Base-by-base conservation (phyloP, 2,888 invertebrate genomes). In the Trissonchulus latispiculum region DNA sequence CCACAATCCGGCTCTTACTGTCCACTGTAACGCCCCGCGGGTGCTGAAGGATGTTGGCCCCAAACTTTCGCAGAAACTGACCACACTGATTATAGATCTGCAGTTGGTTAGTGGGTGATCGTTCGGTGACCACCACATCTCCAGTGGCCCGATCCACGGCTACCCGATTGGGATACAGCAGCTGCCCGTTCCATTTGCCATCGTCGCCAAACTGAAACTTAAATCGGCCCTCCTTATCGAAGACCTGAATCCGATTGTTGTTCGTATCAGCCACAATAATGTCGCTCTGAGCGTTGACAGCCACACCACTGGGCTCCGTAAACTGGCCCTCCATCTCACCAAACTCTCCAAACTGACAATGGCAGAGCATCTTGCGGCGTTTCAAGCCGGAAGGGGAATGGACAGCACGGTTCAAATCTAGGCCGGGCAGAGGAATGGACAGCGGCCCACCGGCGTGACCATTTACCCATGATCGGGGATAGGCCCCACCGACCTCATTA, bases 71-170 rank as follows among this genome's bases (percentile, higher is more conserved):
- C 64, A 99, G 93, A 85, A 99, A 99, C 85, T 97, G 96, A 0
- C 99, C 99, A 84, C 97, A 97, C 85, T 97, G 96, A 85, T 97
- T 99, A 88, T 97, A 99, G 79, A 99, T 96, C 86, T 96, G 96
- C 79, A 99, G 96, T 86, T 99, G 97, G 86, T 99, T 99, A 1
- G 97, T 99, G 3, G 99, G 99, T 74, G 86, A 86, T 74, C 99
- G 88, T 84, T 99, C 99, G 0, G 99, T 99, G 1, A 99, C 97
- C 78, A 99, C 95, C 67, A 99, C 97, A 81, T 99, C 97, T 18
- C 99, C 97, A 0, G 96, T 96, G n/a, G 93, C 92, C 78, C 94
- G 92, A 8, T 97, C 96, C 0, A 99, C 97, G 0, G 99, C 95
- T 1, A 99, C 99, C 36, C 80, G 89, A 84, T 99, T 99, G 0